Conservation (phyloP, 2,797 vertebrate species). For the Myotis daubentonii region DNA sequence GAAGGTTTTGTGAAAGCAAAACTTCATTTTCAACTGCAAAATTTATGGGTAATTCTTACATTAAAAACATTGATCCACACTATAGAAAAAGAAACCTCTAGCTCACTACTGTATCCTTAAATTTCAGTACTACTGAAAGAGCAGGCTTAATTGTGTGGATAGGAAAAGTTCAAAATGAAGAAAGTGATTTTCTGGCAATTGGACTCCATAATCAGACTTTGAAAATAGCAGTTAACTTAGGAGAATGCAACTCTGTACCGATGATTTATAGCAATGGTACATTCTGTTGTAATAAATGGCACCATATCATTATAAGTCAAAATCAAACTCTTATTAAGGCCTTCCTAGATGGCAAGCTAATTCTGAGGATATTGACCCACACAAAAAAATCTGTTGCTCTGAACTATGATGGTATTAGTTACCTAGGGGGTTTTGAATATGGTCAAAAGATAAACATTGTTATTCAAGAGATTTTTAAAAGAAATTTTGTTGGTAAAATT, state of each 20-base stretch:
- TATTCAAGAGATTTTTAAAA: slow-evolving; percentile 90
- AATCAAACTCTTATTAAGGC: slow-evolving; percentile 89
- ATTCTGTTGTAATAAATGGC: slow-evolving; percentile 87
- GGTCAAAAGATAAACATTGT: slow-evolving; percentile 84
- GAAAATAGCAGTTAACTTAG: slow-evolving; percentile 91
- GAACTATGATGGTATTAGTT: slow-evolving; percentile 89
- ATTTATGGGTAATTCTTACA: slow-evolving; percentile 90
- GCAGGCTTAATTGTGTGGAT: slow-evolving; percentile 91
- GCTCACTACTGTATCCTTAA: slow-evolving; percentile 87
- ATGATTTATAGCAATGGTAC: slow-evolving; percentile 78
- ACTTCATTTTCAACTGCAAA: slow-evolving; percentile 83
- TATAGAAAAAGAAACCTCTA: slow-evolving; percentile 87
- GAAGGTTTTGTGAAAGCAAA: slow-evolving; percentile 86
- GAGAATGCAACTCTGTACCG: slow-evolving; percentile 87
- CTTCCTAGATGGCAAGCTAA: slow-evolving; percentile 84
- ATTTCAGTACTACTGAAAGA: slow-evolving; percentile 84
- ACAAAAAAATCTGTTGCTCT: slow-evolving; percentile 89
- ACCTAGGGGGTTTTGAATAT: slow-evolving; percentile 92
- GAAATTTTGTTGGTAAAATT: slow-evolving; percentile 89
- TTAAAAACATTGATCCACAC: slow-evolving; percentile 88
- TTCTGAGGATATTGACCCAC: slow-evolving; percentile 89
- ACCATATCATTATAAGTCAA: slow-evolving; percentile 85
- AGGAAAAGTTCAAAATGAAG: slow-evolving; percentile 89
- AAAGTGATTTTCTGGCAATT: slow-evolving; percentile 91
- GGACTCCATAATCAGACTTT: slow-evolving; percentile 88